Percentiles rank a stretch among this genome's conserved stretches.
Conservation (phyloP, 2,888 invertebrate species). For the Drosophila nigritarsus region DNA sequence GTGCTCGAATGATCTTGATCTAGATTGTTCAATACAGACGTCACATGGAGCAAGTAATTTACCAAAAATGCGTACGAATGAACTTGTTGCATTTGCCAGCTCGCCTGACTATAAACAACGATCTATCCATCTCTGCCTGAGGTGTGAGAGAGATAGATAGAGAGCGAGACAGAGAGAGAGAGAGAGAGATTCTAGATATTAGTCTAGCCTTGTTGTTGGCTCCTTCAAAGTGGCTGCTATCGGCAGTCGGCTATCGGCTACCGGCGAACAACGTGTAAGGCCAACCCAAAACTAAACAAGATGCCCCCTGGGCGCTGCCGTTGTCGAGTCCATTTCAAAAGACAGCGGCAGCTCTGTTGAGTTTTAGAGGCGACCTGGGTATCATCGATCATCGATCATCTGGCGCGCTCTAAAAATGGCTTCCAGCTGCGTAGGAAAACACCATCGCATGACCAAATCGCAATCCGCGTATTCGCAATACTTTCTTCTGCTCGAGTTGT, state of each 20-base stretch:
- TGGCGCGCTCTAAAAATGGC: slow-evolving; percentile 76
- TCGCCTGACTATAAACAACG: slow-evolving; percentile 42
- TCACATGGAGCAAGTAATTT: slow-evolving; percentile 75
- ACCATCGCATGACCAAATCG: slow-evolving; percentile 82
- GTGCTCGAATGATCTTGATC: slow-evolving; percentile 61
- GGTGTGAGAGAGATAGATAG: slow-evolving; percentile 20
- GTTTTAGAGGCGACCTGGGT: slow-evolving; percentile 64
- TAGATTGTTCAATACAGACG: slow-evolving; percentile 81
- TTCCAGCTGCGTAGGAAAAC: slow-evolving; percentile 81
- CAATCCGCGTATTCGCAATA: slow-evolving; percentile 61
- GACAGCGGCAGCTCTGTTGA: slow-evolving; percentile 47
- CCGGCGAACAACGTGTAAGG: slow-evolving; percentile 67
- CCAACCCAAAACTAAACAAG: slow-evolving; percentile 63
- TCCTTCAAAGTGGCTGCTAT: slow-evolving; percentile 7
- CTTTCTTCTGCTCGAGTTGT: slow-evolving; percentile 81
- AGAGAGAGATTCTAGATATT: not conserved
- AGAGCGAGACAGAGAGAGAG: not conserved
- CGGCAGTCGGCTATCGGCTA: slow-evolving; percentile 7
- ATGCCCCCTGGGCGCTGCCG: slow-evolving; percentile 76
- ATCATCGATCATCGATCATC: slow-evolving; percentile 81
- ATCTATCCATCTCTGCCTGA: slow-evolving; percentile 17
- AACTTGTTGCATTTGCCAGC: slow-evolving; percentile 70
- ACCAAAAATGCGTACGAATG: slow-evolving; percentile 71
- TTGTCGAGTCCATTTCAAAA: slow-evolving; percentile 77
- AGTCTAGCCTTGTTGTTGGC: slow-evolving; percentile 1